A percentile compares a stretch with the other conserved stretches of the same genome.
phyloP scores from a whole-genome alignment of 2,797 vertebrate genomes.

The Pipistrellus pipistrellus region DNA sequence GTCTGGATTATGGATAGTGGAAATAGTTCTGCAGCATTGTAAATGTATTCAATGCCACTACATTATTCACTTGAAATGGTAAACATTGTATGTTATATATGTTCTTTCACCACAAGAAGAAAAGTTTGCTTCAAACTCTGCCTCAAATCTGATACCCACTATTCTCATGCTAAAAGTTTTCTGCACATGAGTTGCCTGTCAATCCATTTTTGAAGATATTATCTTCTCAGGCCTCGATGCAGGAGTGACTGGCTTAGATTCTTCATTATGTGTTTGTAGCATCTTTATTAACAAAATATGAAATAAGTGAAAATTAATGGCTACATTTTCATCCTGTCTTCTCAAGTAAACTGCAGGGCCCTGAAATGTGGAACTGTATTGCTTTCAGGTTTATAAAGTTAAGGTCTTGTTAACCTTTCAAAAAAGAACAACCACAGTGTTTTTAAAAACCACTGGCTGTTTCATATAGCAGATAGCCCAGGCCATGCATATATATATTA shows the following conservation, averaged over 20 bases:
- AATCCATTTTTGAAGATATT: background rate
- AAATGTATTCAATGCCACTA: background rate
- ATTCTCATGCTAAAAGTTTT: background rate
- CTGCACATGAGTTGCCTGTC: background rate
- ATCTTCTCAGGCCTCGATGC: background rate
- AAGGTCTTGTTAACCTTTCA: background rate
- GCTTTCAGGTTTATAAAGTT: background rate
- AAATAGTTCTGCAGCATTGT: background rate
- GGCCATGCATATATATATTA: background rate
- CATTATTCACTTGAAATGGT: background rate
- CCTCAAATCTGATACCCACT: background rate
- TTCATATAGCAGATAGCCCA: background rate
- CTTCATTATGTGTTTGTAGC: background rate
- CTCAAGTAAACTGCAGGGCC: background rate
- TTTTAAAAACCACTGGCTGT: background rate
- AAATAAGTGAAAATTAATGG: slow-evolving; percentile 51
- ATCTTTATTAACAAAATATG: background rate
- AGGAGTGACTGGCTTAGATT: background rate
- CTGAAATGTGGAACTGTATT: background rate
- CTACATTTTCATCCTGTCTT: background rate
- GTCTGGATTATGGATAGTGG: background rate
- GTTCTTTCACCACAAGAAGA: background rate
- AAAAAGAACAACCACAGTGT: background rate
- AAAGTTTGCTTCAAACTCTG: background rate
- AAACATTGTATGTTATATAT: background rate